Evolutionary conservation across 2,113 vertebrate genomes (phyloP), one percentile per base, ranked within the genome.

Genomic region (Chauna torquata): DNA sequence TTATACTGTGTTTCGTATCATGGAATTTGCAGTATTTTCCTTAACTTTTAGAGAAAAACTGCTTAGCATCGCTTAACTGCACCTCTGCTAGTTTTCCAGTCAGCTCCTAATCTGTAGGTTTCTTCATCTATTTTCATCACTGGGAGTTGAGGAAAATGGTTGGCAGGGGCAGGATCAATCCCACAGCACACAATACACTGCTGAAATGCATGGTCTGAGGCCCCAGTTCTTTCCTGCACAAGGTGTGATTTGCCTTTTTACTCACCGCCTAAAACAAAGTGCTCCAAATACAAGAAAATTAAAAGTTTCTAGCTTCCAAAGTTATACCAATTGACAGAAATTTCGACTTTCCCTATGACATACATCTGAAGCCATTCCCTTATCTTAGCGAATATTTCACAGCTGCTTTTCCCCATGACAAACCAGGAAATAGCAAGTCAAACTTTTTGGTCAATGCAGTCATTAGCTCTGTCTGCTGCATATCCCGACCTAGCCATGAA

Each of bases 361-460:
- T 0, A 7, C 30, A 32, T 80, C 89, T 28, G n/a, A 70, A 68
- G 38, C 4, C 36, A 79, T 79, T 65, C 88, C 85, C 65, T 89
- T 93, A 87, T 96, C 95, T 79, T 78, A 9, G 45, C 34, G 88
- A 79, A 47, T 65, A 61, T 79, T 85, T 90, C 93, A 64, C 86
- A 86, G 93, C 55, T 11, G 34, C 54, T 91, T 90, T 87, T 62
- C 68, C 76, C 10, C 11, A 8, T 70, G 57, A 44, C 44, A 68
- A 25, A 28, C 42, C 34, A 82, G 90, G 86, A 92, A 97, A 87
- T 40, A 55, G 32, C 82, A 40, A 57, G 22, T 68, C 50, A 22
- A 38, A 38, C 54, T 58, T 88, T 87, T 85, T 22, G 52, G 80
- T 54, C 4, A 32, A n/a, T 32, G 14, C 68, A 7, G 59, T 57